A percentile compares a stretch with the other conserved stretches of the same genome.
Evolutionary conservation across 2,888 invertebrate genomes (phyloP).

Genomic region (Sylvicola fuscatus): DNA sequence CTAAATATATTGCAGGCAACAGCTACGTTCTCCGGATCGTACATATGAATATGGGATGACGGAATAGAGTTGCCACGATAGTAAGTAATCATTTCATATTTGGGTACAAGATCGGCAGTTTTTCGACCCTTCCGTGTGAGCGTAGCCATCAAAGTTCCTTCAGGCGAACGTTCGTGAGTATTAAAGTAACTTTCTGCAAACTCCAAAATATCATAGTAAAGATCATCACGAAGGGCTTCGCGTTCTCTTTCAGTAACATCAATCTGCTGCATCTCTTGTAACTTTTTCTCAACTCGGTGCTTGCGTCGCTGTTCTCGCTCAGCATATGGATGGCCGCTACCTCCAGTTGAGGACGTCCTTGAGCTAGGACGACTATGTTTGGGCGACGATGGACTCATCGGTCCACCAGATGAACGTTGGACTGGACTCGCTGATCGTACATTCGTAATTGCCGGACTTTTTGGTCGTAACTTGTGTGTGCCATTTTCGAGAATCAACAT

Average conservation of each 20-base stretch:
- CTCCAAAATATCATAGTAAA: slow-evolving; percentile 65
- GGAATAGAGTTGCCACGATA: slow-evolving; percentile 76
- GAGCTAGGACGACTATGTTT: slow-evolving; percentile 30
- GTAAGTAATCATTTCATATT: slow-evolving; percentile 83
- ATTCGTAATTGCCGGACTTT: slow-evolving; percentile 20
- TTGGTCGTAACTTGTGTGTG: slow-evolving; percentile 12
- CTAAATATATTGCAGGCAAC: slow-evolving; percentile 79
- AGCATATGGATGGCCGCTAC: slow-evolving; percentile 20
- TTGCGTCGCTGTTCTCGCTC: slow-evolving; percentile 65
- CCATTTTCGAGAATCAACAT: slow-evolving; percentile 7
- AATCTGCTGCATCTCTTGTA: slow-evolving; percentile 54
- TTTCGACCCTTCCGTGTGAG: slow-evolving; percentile 57
- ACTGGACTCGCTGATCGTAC: slow-evolving; percentile 16
- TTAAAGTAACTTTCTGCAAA: slow-evolving; percentile 91
- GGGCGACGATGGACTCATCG: slow-evolving; percentile 24
- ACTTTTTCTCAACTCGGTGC: slow-evolving; percentile 65
- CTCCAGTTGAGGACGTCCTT: slow-evolving; percentile 26
- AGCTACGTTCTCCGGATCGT: slow-evolving; percentile 83
- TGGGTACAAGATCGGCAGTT: slow-evolving; percentile 59
- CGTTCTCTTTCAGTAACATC: slow-evolving; percentile 20
- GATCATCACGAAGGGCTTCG: slow-evolving; percentile 28
- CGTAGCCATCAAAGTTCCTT: slow-evolving; percentile 75
- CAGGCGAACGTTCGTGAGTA: slow-evolving; percentile 64
- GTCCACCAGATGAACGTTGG: slow-evolving; percentile 11
- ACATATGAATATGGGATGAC: slow-evolving; percentile 84